Base-by-base conservation (phyloP, 2,888 invertebrate species). In the Furcula furcula region DNA sequence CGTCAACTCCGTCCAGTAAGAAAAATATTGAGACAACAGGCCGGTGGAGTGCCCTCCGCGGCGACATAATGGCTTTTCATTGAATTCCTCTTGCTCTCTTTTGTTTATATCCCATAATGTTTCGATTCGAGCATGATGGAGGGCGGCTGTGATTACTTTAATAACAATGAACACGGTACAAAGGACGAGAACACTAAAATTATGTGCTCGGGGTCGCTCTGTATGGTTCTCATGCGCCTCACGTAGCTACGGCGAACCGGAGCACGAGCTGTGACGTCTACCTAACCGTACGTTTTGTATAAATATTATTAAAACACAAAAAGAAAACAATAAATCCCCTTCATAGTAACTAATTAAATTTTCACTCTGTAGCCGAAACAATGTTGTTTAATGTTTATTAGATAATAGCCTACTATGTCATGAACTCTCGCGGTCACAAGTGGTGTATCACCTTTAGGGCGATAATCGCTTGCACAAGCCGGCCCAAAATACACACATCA, bases 31-130 rank as follows among this genome's bases (percentile, higher is more conserved):
- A 85, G 86, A 86, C 87, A 87, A 84, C 83, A 81, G 76, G 48
- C 65, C 56, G 45, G 61, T 69, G 69, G 73, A 85, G 86, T 67
- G 77, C 81, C 59, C 86, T 87, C 65, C 74, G 63, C 76, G 57
- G 79, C 76, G 80, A 84, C 87, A 86, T 86, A 87, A 87, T 87
- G 79, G 87, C 81, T 78, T 87, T 85, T 83, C 86, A 86, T 84
- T 85, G 80, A 86, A 87, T 87, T 82, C 83, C 76, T 77, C 74
- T 82, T 79, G 78, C 70, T 85, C 77, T 82, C 87, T 87, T 88
- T 88, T 88, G 87, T 88, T 87, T 88, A 85, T 84, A 83, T 80
- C 83, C 86, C 79, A 84, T 86, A 86, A 86, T 85, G 85, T 85
- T 86, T 80, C 86, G 86, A 86, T 87, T 82, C 85, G 78, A 70